Percentiles rank a stretch among this genome's conserved stretches.
phyloP scores from a whole-genome alignment of 2,888 invertebrate genomes.

The Piscicola geometra region DNA sequence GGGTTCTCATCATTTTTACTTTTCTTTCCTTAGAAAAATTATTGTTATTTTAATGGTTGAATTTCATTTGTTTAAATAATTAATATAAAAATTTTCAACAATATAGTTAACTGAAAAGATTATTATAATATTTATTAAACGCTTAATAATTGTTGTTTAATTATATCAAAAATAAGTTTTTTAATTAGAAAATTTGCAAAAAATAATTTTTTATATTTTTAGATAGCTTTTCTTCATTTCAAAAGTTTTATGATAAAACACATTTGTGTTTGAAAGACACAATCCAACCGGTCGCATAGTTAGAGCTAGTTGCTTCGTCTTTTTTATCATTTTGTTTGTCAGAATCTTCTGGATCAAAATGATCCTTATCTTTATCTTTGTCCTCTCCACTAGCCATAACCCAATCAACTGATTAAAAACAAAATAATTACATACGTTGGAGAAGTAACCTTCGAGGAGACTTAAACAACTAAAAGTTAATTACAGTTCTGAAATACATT shows the following conservation, averaged over 20 bases:
- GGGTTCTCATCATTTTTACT: conserved; percentile 46
- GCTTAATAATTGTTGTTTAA: no score
- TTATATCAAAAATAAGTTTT: no score
- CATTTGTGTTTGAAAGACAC: neutral
- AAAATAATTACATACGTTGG: conserved; percentile 10
- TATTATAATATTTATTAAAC: no score
- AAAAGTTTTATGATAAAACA: no score
- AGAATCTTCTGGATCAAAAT: neutral
- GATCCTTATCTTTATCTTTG: conserved; percentile 4
- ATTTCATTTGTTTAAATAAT: no score
- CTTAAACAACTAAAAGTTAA: neutral
- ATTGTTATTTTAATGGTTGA: no score
- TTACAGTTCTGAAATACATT: neutral
- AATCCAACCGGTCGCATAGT: conserved; percentile 1
- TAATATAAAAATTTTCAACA: no score
- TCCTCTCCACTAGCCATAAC: conserved; percentile 17
- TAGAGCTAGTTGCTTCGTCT: neutral
- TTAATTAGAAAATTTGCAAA: neutral
- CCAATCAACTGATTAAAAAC: neutral
- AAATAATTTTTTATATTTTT: neutral
- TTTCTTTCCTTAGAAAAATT: neutral
- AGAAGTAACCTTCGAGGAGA: neutral
- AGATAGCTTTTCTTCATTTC: no score
- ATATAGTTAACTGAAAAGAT: no score
- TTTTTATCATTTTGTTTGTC: conserved; percentile 6